Evolutionary conservation across 2,888 invertebrate species (phyloP).

Genomic region (Morpho deidamia): DNA sequence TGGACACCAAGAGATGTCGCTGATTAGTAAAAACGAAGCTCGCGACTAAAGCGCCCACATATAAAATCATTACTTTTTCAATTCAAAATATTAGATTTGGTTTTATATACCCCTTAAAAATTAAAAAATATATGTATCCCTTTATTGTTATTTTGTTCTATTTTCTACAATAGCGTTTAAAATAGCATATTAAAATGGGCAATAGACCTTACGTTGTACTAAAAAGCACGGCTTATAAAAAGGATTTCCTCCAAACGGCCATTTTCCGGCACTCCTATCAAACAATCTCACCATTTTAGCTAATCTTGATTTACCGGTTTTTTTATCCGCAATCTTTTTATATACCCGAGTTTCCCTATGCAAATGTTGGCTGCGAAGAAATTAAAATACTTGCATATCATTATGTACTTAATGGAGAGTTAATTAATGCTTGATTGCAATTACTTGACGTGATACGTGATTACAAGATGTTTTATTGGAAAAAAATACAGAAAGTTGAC

Average conservation of each 20-base stretch:
- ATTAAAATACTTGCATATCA: constrained; percentile 24
- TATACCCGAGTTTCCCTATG: constrained; percentile 3
- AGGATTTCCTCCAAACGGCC: constrained; percentile 1
- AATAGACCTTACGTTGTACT: neutral
- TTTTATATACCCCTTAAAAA: too few relatives aligned
- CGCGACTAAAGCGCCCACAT: too few relatives aligned
- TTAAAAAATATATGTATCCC: too few relatives aligned
- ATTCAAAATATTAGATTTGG: too few relatives aligned
- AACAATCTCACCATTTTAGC: constrained; percentile 5
- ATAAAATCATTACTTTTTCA: too few relatives aligned
- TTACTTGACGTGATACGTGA: constrained; percentile 8
- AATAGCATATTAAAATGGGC: too few relatives aligned
- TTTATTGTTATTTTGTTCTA: too few relatives aligned
- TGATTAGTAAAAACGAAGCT: too few relatives aligned
- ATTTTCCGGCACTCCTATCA: constrained; percentile 3
- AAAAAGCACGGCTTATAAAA: neutral
- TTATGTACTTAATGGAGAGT: constrained; percentile 17
- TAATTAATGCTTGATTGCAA: constrained; percentile 18
- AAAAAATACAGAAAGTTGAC: neutral
- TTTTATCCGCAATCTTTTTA: neutral
- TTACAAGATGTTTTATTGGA: neutral
- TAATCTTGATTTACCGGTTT: constrained; percentile 1
- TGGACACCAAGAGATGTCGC: too few relatives aligned
- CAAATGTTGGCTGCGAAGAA: constrained; percentile 16
- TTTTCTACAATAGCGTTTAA: too few relatives aligned